Conservation (phyloP, 2,797 vertebrate genomes). For the Oceanodroma leucorhoa region DNA sequence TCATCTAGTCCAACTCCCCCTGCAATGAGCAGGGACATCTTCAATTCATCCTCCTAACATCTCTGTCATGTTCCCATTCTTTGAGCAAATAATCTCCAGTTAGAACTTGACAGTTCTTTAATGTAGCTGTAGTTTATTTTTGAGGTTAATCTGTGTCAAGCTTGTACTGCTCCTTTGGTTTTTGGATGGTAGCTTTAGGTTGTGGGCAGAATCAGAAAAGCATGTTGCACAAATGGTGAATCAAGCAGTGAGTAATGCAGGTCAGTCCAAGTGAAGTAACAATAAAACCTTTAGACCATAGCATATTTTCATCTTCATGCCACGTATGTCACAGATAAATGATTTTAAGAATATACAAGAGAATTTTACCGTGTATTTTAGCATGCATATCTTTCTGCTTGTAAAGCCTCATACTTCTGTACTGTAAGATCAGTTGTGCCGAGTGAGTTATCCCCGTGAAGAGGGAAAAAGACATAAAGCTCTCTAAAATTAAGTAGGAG, state of each 20-base stretch:
- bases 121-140: constrained; percentile 13
- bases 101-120: not conserved
- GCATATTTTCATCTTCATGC: constrained; percentile 3
- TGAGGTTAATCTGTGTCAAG: not conserved
- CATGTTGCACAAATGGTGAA: not conserved
- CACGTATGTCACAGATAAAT: not conserved
- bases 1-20: not conserved
- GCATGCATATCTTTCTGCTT: not conserved
- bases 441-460: not conserved
- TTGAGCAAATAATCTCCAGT: not conserved
- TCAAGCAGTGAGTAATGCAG: not conserved
- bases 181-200: not conserved
- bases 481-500: constrained; percentile 14
- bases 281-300: not conserved
- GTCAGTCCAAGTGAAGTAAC: not conserved
- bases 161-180: not conserved
- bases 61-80: not conserved
- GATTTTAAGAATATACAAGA: not conserved
- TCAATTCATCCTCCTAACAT: not conserved
- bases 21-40: not conserved
- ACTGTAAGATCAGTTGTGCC: not conserved
- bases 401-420: not conserved
- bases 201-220: not conserved
- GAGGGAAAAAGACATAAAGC: not conserved
- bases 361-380: not conserved